Evolutionary conservation across 2,113 vertebrate species (phyloP), one percentile per base, ranked within the genome.

Genomic region (Hypanus sabinus): DNA sequence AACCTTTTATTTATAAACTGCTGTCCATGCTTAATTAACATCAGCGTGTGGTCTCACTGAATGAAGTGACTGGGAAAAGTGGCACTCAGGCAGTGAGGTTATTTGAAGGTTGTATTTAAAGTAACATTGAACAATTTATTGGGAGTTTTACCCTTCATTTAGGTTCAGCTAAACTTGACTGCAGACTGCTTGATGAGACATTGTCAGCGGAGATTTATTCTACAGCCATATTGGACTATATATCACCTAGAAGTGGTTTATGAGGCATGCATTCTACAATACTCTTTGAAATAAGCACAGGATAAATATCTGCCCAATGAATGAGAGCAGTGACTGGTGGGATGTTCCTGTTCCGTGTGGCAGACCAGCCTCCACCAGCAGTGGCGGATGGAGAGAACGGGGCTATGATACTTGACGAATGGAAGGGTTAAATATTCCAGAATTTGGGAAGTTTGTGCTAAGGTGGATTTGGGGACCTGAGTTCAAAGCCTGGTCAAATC

Each of bases 81-180:
- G 30, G 12, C 30, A 33, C 60, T 33, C 30, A 65, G 57, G 85
- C 60, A 90, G 60, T 20, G 33, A 65, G 60, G 85, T 65, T 88
- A 33, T 88, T 65, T 18, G 27, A 62, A 90, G 60, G 85, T 90
- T 65, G 60, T 60, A 36, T 68, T 90, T 90, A 1, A 90, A 90
- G 30, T 68, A 90, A 90, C 60, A 90, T 33, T 90, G 60, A 68
- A 36, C 60, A 65, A 90, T 90, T 90, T 90, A 90, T 90, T 36
- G 60, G 85, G 30, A 90, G 85, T 5, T 90, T 90, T 90, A 90
- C 85, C 85, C 60, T 90, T 90, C 85, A 90, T 16, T 90, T n/a
- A 1, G n/a, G 60, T 18, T 90, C 16, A 65, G 85, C 14, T 90
- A 18, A 33, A 65, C n/a, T 33, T 20, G 85, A 68, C 30, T 33